Evolutionary conservation across 1,140 invertebrate genomes (phyloP), one percentile per base, ranked within the genome.

Genomic region (Zaprionus nigranus): DNA sequence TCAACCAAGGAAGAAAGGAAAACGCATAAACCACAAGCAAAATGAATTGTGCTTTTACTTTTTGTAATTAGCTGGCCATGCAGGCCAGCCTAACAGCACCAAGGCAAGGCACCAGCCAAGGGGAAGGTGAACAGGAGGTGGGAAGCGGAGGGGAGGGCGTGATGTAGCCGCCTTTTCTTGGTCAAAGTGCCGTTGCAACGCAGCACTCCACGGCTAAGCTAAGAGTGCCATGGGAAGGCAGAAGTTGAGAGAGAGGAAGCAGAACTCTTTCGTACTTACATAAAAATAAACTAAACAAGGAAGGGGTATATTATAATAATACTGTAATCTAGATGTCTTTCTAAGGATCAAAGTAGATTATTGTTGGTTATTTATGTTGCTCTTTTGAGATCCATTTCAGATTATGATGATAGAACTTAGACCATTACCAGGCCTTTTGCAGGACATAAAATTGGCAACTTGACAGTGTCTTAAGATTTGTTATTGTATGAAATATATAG

Each of bases 41-140:
- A 86, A 86, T 86, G 83, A 86, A 86, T 86, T 86, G 79, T 83
- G 81, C 82, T 86, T 86, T 86, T 83, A 85, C 79, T 86, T 81
- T 85, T 86, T 82, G 83, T 86, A 86, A 86, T 86, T 86, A 86
- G 83, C 82, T 75, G 43, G 81, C 66, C 65, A 69, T 75, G 66
- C 78, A 82, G 72, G 75, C 30, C 30, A 34, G 66, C 59, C 30
- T 17, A 60, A 58, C 51, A 36, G 46, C 22, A 34, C 54, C 46
- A 36, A 51, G 30, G 12, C 46, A 49, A 22, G 26, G 24, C 7
- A 30, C 6, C 15, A 43, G 30, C 17, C 49, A 20, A 15, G 9
- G 11, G 53, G 6, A 51, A 5, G n/a, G 53, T 15, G 13, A 26
- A 28, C 1, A 1, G 46, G 3, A 2, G n/a, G n/a, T 26, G n/a